Conservation (phyloP, 1,140 invertebrate genomes). For the Pachypeltis micranthus region DNA sequence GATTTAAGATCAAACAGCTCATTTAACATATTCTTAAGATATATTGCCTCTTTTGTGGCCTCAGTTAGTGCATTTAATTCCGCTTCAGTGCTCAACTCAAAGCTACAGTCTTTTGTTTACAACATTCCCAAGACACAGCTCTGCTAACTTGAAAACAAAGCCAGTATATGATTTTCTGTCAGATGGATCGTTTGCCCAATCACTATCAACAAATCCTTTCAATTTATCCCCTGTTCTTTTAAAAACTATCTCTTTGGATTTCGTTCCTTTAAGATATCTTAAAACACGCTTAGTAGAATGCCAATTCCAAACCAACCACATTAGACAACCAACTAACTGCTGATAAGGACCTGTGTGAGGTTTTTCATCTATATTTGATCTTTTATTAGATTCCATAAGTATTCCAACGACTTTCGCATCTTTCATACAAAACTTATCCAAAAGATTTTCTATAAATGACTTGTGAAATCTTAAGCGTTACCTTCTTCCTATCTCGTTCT, state of each 20-base stretch:
- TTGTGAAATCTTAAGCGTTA: neutral
- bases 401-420: neutral
- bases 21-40: too few species aligned
- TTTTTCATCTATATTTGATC: neutral
- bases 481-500: neutral
- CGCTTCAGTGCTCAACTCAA: too few species aligned
- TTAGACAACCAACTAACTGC: neutral
- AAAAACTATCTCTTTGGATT: neutral
- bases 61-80: too few species aligned
- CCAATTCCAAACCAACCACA: neutral
- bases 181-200: neutral
- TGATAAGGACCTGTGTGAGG: neutral
- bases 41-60: too few species aligned
- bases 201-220: neutral
- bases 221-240: neutral
- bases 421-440: neutral
- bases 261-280: neutral
- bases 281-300: neutral
- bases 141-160: too few species aligned
- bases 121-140: too few species aligned
- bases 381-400: neutral
- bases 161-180: neutral
- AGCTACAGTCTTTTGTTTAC: too few species aligned
- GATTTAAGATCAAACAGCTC: too few species aligned
- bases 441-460: neutral